Conservation (phyloP, 1,140 invertebrate genomes). For the Luehdorfia chinensis region DNA sequence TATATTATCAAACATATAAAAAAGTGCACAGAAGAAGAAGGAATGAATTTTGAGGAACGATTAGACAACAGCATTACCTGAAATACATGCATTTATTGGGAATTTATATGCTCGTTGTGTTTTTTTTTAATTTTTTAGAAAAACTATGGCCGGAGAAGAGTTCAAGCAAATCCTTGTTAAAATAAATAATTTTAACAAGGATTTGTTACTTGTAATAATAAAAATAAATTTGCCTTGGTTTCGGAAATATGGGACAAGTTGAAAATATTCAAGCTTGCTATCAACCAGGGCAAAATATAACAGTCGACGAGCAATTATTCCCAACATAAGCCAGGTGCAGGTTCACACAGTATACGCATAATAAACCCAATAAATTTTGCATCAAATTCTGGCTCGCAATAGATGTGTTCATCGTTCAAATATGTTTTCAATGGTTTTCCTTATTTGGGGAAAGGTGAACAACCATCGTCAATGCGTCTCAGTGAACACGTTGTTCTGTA, state of each 20-base stretch:
- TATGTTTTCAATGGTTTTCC: slow-evolving; percentile 54
- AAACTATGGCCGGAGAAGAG: slow-evolving; percentile 36
- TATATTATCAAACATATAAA: slow-evolving; percentile 1
- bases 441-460: slow-evolving; percentile 48
- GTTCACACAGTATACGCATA: slow-evolving; percentile 54
- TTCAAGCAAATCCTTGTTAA: slow-evolving; percentile 53
- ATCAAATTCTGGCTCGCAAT: slow-evolving; percentile 56
- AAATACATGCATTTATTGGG: background rate
- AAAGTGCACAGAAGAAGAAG: background rate
- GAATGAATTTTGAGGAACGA: background rate
- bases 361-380: slow-evolving; percentile 59
- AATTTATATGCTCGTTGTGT: background rate
- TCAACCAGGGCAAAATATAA: slow-evolving; percentile 41
- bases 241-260: slow-evolving; percentile 52
- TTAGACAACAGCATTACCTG: background rate
- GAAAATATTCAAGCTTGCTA: slow-evolving; percentile 53
- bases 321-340: slow-evolving; percentile 45
- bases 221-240: slow-evolving; percentile 50
- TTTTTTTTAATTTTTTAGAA: slow-evolving; percentile 17
- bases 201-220: slow-evolving; percentile 46
- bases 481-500: slow-evolving; percentile 15
- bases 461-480: slow-evolving; percentile 1
- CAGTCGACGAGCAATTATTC: slow-evolving; percentile 59
- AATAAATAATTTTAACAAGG: too few species aligned
- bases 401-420: slow-evolving; percentile 40